These are phyloP conservation scores for Radopholus similis DNA, from an alignment of 1,140 invertebrate species.

Conservation along the genomic window DNA sequence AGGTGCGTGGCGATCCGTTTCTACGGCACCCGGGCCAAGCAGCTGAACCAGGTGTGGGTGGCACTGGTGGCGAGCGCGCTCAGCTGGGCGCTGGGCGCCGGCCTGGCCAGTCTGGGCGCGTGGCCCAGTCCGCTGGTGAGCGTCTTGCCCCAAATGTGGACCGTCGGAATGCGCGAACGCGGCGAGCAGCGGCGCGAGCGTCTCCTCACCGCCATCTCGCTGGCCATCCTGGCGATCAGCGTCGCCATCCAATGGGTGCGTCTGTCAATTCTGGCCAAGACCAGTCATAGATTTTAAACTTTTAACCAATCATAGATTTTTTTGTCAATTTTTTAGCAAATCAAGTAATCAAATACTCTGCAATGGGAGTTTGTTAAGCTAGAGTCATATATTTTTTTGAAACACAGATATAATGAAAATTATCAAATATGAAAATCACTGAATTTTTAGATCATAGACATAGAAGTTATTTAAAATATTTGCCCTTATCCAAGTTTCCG, in stretches of 20 bases:
- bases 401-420: not conserved
- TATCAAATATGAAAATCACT: no score
- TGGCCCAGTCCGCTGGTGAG: constrained; percentile 41
- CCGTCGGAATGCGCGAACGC: constrained; percentile 13
- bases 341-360: no score
- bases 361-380: no score
- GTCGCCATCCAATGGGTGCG: constrained; percentile 49
- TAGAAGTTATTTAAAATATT: no score
- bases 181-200: constrained; percentile 6
- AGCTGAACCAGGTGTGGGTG: constrained; percentile 51
- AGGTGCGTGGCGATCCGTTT: constrained; percentile 56
- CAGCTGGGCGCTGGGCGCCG: constrained; percentile 50
- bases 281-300: no score
- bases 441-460: no score
- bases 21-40: constrained; percentile 50
- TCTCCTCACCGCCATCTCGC: constrained; percentile 27
- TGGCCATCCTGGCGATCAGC: constrained; percentile 42
- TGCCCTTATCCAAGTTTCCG: no score
- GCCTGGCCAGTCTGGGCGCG: constrained; percentile 44
- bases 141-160: constrained; percentile 31
- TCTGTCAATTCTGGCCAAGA: no score
- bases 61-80: constrained; percentile 41
- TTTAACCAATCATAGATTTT: no score
- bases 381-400: not conserved
- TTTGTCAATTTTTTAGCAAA: not conserved